Conservation (phyloP, 2,797 vertebrate species). For the Miichthys miiuy region DNA sequence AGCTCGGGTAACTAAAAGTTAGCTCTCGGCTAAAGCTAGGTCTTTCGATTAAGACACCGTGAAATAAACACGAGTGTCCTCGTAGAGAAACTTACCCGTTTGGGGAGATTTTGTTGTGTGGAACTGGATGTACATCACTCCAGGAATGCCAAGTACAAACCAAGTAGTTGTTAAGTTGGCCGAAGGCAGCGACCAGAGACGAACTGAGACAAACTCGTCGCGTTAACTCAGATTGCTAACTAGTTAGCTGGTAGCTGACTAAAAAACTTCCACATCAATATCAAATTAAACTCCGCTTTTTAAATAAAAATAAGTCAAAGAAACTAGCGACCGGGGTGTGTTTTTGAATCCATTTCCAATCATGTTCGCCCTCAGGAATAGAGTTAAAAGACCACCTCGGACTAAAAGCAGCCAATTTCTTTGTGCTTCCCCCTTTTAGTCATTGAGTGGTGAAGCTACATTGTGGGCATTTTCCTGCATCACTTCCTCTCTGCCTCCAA, state of each 20-base stretch:
- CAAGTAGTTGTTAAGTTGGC: conserved; percentile 51
- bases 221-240: conserved; percentile 72
- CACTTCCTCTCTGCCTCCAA: conserved; percentile 83
- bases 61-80: neutral
- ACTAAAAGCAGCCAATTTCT: conserved; percentile 73
- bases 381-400: conserved; percentile 55
- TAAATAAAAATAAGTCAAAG: neutral
- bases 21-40: conserved; percentile 77
- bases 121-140: conserved; percentile 52
- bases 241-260: conserved; percentile 63
- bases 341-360: conserved; percentile 7
- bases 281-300: conserved; percentile 3
- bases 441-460: conserved; percentile 81
- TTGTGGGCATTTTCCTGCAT: conserved; percentile 85
- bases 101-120: neutral
- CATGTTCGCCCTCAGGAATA: conserved; percentile 8
- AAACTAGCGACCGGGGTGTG: neutral
- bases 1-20: conserved; percentile 74
- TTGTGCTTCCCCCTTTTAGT: conserved; percentile 85
- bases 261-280: conserved; percentile 74
- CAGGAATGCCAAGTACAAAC: conserved; percentile 25
- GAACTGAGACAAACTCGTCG: conserved; percentile 78
- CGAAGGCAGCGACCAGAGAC: conserved; percentile 9
- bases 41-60: conserved; percentile 48
- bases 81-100: conserved; percentile 61